phyloP scores from a whole-genome alignment of 2,888 invertebrate genomes.

The Parochlus steinenii region DNA sequence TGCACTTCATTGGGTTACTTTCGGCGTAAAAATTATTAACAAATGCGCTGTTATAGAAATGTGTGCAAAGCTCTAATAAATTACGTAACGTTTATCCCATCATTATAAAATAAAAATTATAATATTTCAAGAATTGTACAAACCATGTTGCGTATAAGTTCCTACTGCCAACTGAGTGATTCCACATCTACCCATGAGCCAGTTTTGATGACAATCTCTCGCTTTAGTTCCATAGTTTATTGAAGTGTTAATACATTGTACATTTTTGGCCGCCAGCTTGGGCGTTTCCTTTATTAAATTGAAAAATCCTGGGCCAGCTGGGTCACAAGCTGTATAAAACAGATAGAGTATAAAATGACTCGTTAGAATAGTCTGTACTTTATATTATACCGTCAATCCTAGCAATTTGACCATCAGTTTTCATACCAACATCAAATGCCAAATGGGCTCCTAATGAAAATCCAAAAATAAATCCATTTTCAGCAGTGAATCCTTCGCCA shows the following conservation, averaged over 20 bases:
- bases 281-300: conserved; percentile 17
- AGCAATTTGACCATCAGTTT: conserved; percentile 18
- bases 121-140: background rate
- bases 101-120: no score
- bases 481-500: conserved; percentile 15
- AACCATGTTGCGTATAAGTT: no score
- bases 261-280: conserved; percentile 23
- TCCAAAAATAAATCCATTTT: conserved; percentile 18
- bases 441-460: conserved; percentile 18
- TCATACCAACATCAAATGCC: conserved; percentile 17
- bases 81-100: no score
- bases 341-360: no score
- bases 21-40: conserved; percentile 17
- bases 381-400: conserved; percentile 27
- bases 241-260: conserved; percentile 27
- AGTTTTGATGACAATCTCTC: conserved; percentile 20
- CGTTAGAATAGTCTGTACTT: no score
- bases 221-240: conserved; percentile 25
- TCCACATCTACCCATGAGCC: conserved; percentile 20
- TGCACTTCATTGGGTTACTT: conserved; percentile 16
- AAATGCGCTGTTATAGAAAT: conserved; percentile 19
- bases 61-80: conserved; percentile 16
- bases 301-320: conserved; percentile 23
- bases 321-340: conserved; percentile 25
- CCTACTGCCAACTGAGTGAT: conserved; percentile 15